Evolutionary conservation across 2,797 vertebrate species (phyloP).

Genomic region (Onychomys torridus): DNA sequence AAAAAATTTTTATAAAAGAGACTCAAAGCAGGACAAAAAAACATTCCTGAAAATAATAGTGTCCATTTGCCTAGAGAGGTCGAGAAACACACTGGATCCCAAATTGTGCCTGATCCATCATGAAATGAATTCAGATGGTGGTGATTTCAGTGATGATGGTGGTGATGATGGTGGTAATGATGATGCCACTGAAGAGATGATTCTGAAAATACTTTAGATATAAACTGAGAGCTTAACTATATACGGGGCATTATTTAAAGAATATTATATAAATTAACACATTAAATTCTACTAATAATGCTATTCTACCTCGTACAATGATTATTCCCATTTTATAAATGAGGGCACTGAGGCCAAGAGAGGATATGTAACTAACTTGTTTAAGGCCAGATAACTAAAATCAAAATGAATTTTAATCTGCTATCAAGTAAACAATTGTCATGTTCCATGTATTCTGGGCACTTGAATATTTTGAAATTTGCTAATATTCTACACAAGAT

Average conservation of each 20-base stretch:
- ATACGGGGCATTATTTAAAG: not conserved
- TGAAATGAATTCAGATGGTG: not conserved
- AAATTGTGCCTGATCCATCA: not conserved
- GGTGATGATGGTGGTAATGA: too few species aligned
- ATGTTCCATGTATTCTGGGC: not conserved
- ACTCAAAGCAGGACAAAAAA: not conserved
- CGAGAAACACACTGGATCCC: not conserved
- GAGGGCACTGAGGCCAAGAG: not conserved
- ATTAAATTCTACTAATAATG: not conserved
- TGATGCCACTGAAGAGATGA: not conserved
- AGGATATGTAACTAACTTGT: not conserved
- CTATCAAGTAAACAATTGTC: not conserved
- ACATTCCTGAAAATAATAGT: not conserved
- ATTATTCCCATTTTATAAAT: not conserved
- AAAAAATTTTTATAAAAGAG: not conserved
- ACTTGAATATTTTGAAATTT: not conserved
- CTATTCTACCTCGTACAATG: not conserved
- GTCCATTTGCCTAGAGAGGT: not conserved
- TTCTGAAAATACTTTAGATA: not conserved
- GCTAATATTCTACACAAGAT: not conserved
- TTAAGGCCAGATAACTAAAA: slow-evolving; percentile 31
- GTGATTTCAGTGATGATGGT: not conserved
- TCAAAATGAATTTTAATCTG: not conserved
- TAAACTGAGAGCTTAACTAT: not conserved
- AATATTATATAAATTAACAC: not conserved